phyloP scores from a whole-genome alignment of 2,888 invertebrate genomes.

The Tachina fera region DNA sequence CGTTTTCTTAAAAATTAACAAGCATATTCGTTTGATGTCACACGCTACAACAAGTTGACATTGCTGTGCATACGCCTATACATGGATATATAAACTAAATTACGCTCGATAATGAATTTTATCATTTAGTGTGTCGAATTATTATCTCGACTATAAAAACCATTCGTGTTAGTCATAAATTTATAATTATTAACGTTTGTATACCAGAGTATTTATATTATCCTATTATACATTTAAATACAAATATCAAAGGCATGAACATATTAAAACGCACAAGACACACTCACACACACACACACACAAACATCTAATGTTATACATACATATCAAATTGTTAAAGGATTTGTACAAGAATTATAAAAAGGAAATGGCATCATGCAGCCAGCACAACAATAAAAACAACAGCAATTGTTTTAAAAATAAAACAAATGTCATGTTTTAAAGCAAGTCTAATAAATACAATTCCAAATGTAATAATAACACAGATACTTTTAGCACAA shows the following conservation, averaged over 20 bases:
- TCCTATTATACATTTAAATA: slow-evolving; percentile 62
- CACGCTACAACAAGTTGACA: too few relatives aligned
- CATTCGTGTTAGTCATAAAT: slow-evolving; percentile 60
- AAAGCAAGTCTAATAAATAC: slow-evolving; percentile 67
- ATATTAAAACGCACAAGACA: neutral
- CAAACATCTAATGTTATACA: neutral
- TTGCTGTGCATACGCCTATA: too few relatives aligned
- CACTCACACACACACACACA: neutral
- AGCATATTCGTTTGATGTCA: too few relatives aligned
- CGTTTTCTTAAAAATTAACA: too few relatives aligned
- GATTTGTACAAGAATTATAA: slow-evolving; percentile 17
- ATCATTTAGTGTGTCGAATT: slow-evolving; percentile 2
- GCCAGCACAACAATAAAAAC: slow-evolving; percentile 12
- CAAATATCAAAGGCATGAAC: slow-evolving; percentile 39
- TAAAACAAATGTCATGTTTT: slow-evolving; percentile 67
- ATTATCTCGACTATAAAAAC: slow-evolving; percentile 52
- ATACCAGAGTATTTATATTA: slow-evolving; percentile 20
- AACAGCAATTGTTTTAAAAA: slow-evolving; percentile 42
- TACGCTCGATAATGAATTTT: neutral
- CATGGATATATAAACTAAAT: too few relatives aligned
- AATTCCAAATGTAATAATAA: slow-evolving; percentile 66
- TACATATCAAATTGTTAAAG: slow-evolving; percentile 24
- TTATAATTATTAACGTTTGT: slow-evolving; percentile 49
- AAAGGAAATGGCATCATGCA: slow-evolving; percentile 5
- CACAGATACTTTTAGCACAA: slow-evolving; percentile 19